Conservation (phyloP, 1,140 invertebrate genomes). For the Chymomyza costata region DNA sequence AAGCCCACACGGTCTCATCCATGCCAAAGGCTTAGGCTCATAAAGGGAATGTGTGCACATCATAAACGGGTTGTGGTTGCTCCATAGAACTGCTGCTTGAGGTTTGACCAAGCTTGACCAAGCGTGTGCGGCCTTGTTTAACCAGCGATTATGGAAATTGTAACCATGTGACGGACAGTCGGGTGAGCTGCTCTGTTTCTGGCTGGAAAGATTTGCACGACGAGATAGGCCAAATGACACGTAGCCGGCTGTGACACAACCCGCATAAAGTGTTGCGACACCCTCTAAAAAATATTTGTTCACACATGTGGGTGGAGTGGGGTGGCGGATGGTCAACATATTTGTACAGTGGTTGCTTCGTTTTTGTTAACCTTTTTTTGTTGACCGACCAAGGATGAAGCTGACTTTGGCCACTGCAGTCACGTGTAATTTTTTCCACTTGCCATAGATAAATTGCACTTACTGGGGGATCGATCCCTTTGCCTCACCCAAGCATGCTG, state of each 20-base stretch:
- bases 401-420: conserved; percentile 43
- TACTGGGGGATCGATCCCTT: conserved; percentile 1
- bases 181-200: conserved; percentile 6
- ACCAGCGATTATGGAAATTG: conserved; percentile 71
- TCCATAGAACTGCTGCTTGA: background rate
- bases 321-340: conserved; percentile 9
- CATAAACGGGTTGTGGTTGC: conserved; percentile 27
- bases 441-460: conserved; percentile 61
- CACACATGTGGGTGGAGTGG: conserved; percentile 55
- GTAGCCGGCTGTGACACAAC: conserved; percentile 41
- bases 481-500: too few species aligned
- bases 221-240: conserved; percentile 70
- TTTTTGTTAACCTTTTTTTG: conserved; percentile 2
- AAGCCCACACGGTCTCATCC: conserved; percentile 28
- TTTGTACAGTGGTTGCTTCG: conserved; percentile 1
- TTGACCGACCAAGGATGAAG: conserved; percentile 8
- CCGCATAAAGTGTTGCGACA: conserved; percentile 56
- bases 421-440: conserved; percentile 45
- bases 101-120: conserved; percentile 52
- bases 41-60: conserved; percentile 42
- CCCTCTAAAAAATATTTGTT: conserved; percentile 71
- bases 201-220: conserved; percentile 44
- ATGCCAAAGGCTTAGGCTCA: conserved; percentile 44
- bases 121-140: conserved; percentile 59
- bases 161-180: conserved; percentile 13